These are phyloP conservation scores for Lytechinus pictus DNA, from an alignment of 35 echinoderm and acorn worm species.

Conservation along the genomic window DNA sequence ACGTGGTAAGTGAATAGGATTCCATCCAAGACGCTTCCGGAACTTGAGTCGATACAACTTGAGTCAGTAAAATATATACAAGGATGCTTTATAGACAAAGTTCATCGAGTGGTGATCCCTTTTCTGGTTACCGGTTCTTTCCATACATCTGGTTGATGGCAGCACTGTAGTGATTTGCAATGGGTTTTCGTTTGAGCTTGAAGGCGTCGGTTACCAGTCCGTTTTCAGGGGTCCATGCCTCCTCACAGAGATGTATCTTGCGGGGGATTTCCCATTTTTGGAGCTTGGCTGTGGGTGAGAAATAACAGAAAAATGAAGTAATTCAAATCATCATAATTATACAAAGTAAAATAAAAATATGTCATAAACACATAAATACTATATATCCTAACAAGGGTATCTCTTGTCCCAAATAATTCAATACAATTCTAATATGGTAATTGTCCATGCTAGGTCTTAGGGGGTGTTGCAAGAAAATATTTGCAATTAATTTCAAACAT, in stretches of 20 bases:
- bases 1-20: too few relatives aligned
- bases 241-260: slow-evolving; percentile 74
- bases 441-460: too few relatives aligned
- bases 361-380: too few relatives aligned
- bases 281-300: slow-evolving; percentile 71
- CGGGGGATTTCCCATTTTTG: slow-evolving; percentile 86
- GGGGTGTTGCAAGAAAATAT: too few relatives aligned
- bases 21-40: not conserved
- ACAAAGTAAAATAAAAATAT: too few relatives aligned
- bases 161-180: slow-evolving; percentile 67
- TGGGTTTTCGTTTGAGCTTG: slow-evolving; percentile 86
- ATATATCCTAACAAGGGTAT: too few relatives aligned
- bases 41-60: too few relatives aligned
- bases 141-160: slow-evolving; percentile 82
- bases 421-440: too few relatives aligned
- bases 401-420: too few relatives aligned
- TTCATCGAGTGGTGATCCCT: not conserved
- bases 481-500: too few relatives aligned
- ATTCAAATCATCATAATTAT: not conserved
- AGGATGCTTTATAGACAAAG: not conserved
- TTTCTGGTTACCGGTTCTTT: not conserved
- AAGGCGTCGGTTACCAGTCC: slow-evolving; percentile 93
- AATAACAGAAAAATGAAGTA: not conserved
- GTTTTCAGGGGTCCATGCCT: slow-evolving; percentile 83
- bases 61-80: not conserved